A percentile compares a stretch with the other conserved stretches of the same genome.
Evolutionary conservation across 2,113 vertebrate species (phyloP).

Genomic region (Spilogale gracilis): DNA sequence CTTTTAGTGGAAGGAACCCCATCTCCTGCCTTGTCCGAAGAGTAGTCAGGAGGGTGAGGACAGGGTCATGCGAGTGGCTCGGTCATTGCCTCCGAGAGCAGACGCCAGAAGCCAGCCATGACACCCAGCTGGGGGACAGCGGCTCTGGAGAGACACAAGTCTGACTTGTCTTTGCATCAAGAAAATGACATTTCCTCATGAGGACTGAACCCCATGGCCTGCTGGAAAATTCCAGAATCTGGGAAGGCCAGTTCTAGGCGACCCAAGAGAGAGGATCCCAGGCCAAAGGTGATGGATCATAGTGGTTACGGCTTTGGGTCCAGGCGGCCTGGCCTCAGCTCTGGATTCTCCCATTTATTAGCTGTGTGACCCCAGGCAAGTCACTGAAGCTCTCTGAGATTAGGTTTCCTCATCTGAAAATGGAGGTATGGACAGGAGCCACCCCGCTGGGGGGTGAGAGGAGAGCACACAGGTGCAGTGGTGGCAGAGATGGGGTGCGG

Average conservation of each 20-base stretch:
- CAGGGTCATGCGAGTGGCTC: background rate
- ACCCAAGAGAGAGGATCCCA: background rate
- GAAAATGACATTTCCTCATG: background rate
- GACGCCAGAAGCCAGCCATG: background rate
- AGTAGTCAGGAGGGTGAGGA: background rate
- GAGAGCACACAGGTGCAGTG: background rate
- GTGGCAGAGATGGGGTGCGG: background rate
- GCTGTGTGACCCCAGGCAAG: background rate
- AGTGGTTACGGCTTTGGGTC: background rate
- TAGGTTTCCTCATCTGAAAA: background rate
- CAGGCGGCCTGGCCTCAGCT: background rate
- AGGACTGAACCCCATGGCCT: background rate
- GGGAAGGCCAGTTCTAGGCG: background rate
- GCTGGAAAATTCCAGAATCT: conserved; percentile 57
- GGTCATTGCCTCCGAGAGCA: background rate
- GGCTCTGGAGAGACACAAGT: background rate
- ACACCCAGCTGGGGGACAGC: background rate
- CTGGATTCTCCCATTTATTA: background rate
- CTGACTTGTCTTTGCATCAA: background rate
- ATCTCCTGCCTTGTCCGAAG: background rate
- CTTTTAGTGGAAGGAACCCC: background rate
- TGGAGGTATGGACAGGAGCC: background rate
- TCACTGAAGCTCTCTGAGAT: background rate
- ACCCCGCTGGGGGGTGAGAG: fast-evolving
- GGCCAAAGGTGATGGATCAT: background rate